These are phyloP conservation scores for Lottia scabra DNA, from an alignment of 2,888 invertebrate genomes.

Conservation along the genomic window DNA sequence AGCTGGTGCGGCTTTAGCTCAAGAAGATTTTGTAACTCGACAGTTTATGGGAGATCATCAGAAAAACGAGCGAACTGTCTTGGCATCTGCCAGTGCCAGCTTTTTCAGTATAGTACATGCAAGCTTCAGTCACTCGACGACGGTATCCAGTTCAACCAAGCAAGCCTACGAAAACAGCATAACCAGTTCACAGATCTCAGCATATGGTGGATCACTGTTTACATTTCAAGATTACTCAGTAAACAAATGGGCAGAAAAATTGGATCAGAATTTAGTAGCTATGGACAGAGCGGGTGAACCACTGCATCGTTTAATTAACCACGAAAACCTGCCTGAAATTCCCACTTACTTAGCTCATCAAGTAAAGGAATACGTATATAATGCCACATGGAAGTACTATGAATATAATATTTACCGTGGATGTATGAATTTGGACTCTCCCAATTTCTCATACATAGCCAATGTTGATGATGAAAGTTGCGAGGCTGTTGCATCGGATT, in stretches of 20 bases:
- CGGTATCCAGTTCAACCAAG: too few species aligned
- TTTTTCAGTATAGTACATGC: not conserved
- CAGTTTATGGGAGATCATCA: not conserved
- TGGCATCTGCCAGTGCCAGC: not conserved
- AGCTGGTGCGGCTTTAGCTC: conserved; percentile 49
- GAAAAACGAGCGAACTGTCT: not conserved
- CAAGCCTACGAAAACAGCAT: conserved; percentile 7
- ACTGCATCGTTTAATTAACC: conserved; percentile 27
- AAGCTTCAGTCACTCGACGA: not conserved
- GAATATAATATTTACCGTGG: conserved; percentile 32
- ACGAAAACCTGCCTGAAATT: conserved; percentile 28
- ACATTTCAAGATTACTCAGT: conserved; percentile 26
- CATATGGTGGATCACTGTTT: conserved; percentile 31
- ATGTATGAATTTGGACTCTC: conserved; percentile 29
- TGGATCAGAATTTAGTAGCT: conserved; percentile 33
- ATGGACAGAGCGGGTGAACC: conserved; percentile 39
- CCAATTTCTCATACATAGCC: conserved; percentile 36
- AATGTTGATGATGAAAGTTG: conserved; percentile 37
- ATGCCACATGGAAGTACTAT: conserved; percentile 32
- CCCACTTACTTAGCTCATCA: conserved; percentile 24
- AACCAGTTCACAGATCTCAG: conserved; percentile 17
- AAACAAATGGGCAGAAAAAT: conserved; percentile 29
- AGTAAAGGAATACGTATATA: conserved; percentile 20
- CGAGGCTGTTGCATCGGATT: conserved; percentile 21
- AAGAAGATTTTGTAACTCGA: conserved; percentile 14